Evolutionary conservation across 2,888 invertebrate genomes (phyloP).

Genomic region (Caenorhabditis panamensis): DNA sequence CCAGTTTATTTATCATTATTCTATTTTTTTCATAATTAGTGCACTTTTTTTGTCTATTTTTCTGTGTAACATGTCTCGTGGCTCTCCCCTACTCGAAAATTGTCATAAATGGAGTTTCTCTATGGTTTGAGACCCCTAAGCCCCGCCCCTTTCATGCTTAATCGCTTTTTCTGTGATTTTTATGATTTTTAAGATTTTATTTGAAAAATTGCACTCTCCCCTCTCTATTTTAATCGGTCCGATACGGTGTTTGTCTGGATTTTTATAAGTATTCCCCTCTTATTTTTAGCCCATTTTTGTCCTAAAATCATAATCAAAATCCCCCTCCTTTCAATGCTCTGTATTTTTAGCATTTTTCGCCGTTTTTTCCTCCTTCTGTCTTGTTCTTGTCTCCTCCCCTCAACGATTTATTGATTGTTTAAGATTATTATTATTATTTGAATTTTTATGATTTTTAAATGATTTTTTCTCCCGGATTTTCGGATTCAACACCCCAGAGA

Average conservation of each 20-base stretch:
- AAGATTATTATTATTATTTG: no score
- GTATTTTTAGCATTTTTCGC: no score
- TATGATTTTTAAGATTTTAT: background rate
- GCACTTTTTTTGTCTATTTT: background rate
- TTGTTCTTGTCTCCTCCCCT: no score
- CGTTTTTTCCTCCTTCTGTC: no score
- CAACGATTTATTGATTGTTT: no score
- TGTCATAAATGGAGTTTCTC: constrained; percentile 9
- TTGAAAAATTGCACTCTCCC: background rate
- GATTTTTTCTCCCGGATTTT: background rate
- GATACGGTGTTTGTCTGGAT: no score
- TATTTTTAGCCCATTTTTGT: no score
- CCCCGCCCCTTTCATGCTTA: constrained; percentile 26
- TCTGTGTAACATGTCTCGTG: background rate
- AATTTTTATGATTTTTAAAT: no score
- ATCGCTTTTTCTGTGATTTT: constrained; percentile 23
- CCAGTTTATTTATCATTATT: background rate
- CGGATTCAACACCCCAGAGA: background rate
- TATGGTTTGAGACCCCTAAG: background rate
- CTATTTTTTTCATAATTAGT: no score
- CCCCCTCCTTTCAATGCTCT: background rate
- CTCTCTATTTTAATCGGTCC: background rate
- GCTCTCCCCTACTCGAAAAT: background rate
- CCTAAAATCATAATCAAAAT: background rate
- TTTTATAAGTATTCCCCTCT: no score